These are phyloP conservation scores for Dinocampus coccinellae DNA, from an alignment of 2,888 invertebrate genomes.

Conservation along the genomic window DNA sequence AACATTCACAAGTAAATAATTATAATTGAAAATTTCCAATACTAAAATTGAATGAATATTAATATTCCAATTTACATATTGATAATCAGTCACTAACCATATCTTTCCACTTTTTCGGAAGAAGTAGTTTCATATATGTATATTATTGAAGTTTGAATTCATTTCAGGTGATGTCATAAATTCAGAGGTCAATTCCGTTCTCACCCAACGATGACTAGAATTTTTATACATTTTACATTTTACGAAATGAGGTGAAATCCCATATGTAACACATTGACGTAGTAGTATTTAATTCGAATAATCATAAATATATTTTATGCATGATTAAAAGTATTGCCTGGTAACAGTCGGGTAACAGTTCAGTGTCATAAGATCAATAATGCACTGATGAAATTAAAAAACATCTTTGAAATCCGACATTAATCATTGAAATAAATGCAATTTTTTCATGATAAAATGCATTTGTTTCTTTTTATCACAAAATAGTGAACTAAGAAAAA, in stretches of 20 bases:
- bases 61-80: too few relatives aligned
- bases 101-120: too few relatives aligned
- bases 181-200: slow-evolving; percentile 40
- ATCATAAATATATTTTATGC: neutral
- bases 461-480: neutral
- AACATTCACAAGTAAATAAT: too few relatives aligned
- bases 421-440: neutral
- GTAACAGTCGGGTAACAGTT: neutral
- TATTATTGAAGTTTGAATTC: neutral
- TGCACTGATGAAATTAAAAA: neutral
- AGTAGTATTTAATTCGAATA: neutral
- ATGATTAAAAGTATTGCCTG: too few relatives aligned
- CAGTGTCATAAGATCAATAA: neutral
- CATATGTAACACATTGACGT: neutral
- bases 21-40: too few relatives aligned
- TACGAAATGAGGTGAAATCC: neutral
- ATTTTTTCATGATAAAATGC: neutral
- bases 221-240: slow-evolving; percentile 10
- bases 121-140: neutral
- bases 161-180: slow-evolving; percentile 15
- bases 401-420: neutral
- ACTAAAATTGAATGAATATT: too few relatives aligned
- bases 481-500: neutral
- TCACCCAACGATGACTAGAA: slow-evolving; percentile 38
- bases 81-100: too few relatives aligned